Base-by-base conservation (phyloP, 1,140 invertebrate genomes). In the Lucilia sericata region DNA sequence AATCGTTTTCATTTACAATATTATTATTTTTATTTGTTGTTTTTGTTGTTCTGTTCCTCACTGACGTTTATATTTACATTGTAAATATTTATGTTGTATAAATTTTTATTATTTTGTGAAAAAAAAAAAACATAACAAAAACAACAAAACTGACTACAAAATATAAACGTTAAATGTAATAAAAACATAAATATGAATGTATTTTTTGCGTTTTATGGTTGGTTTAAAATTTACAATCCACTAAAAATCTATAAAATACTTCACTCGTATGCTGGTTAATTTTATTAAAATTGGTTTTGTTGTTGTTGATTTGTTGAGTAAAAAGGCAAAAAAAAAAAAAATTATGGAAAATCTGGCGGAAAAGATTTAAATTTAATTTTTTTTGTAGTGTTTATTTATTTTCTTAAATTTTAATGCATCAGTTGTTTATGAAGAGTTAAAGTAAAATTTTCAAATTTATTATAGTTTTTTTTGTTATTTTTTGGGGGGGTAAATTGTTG, bases 51-150 rank as follows among this genome's bases (percentile, higher is more conserved):
- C 51, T 17, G 14, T 60, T 60, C 14, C 7, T 60, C 55, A 60
- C n/a, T 60, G 55, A 70, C 19, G 19, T 70, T 70, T 21, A 70
- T 70, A 70, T 70, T 19, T 70, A 70, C 65, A 70, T 19, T 70
- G 65, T 70, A 70, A 70, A 70, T 70, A 70, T 70, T 70, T 70
- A 70, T 70, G 65, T 70, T 70, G 65, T n/a, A 70, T 70, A 60
- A 60, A 70, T 70, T 70, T 25, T 70, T 70, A 70, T 70, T 70
- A 70, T 70, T 70, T 70, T 70, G 7, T 42, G 51, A 60, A 70
- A 70, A 21, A 70, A n/a, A n/a, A n/a, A n/a, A n/a, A n/a, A n/a
- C n/a, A n/a, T 5, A 21, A 70, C 13, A 60, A 60, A 7, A 60
- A 60, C n/a, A 60, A 60, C 55, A 60, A 60, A 60, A 60, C n/a